Evolutionary conservation across 2,113 vertebrate species (phyloP).

Genomic region (Odontophorus gujanensis): DNA sequence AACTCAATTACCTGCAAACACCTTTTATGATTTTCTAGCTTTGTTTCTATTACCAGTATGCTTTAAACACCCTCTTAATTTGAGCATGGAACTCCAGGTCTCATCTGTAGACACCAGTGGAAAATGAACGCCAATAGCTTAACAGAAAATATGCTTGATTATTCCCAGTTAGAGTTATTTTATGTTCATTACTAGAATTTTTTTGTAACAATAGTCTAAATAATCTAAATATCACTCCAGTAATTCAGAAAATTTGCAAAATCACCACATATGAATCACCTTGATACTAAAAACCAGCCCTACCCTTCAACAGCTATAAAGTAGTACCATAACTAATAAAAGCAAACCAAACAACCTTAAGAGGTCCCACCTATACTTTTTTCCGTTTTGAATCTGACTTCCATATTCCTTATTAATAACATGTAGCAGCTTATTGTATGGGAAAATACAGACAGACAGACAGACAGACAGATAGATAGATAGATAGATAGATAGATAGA

Average conservation of each 20-base stretch:
- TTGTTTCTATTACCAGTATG: not conserved
- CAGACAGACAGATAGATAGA: too few relatives aligned
- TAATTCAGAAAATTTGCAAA: not conserved
- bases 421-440: not conserved
- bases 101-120: conserved; percentile 1
- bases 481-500: too few relatives aligned
- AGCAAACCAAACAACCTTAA: not conserved
- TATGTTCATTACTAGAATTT: not conserved
- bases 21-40: not conserved
- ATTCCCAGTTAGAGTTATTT: not conserved
- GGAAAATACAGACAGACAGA: too few relatives aligned
- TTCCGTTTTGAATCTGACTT: not conserved
- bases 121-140: not conserved
- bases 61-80: not conserved
- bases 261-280: not conserved
- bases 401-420: not conserved
- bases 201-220: not conserved
- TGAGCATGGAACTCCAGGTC: not conserved
- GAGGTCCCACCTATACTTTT: not conserved
- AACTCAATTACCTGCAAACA: conserved; percentile 12
- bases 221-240: not conserved
- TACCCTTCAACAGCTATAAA: not conserved
- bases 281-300: not conserved
- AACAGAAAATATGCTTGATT: not conserved
- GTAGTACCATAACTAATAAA: not conserved